Base-by-base conservation (phyloP, 1,140 invertebrate species). In the Harpegnathos saltator region DNA sequence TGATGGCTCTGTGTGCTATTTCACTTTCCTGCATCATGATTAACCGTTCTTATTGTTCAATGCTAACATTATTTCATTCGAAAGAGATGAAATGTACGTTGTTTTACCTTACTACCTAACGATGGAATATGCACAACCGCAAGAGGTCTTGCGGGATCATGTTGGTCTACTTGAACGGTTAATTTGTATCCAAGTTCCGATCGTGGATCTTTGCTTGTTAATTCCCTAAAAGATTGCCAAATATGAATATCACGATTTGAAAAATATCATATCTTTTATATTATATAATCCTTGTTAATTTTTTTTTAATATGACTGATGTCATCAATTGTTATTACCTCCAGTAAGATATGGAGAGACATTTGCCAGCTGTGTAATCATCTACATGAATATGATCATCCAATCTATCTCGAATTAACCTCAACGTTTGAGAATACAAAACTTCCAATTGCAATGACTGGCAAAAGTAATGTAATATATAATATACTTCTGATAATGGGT, bases 271-370 rank as follows among this genome's bases (percentile, higher is more conserved):
- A 29, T 9, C 11, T 11, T 11, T 5, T 58, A 50, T 54, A 2
- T 4, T 24, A 85, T 71, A 61, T n/a, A n/a, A n/a, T n/a, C n/a
- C n/a, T n/a, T n/a, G n/a, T 84, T 85, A 69, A 61, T 65, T 62
- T 69, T 44, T 7, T 58, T 59, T 26, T 48, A 33, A 81, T 12
- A 38, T 24, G 19, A 78, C n/a, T 9, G 17, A 0, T 17, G 5
- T 26, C 9, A 38, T 38, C 33, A 56, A 29, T 29, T 44, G 12
- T 22, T 62, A 17, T 74, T 93, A 97, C 96, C 97, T 97, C 98
- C 99, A 99, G 95, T 99, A 99, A 0, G 98, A 98, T 12, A 99
- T 96, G 14, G 97, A 97, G 19, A 99, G 94, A 90, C 97, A 97
- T 90, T 97, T 97, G 19, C 98, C 98, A 50, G 98, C 97, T 52